Conservation (phyloP, 2,113 vertebrate genomes). For the Lasiurus cinereus region DNA sequence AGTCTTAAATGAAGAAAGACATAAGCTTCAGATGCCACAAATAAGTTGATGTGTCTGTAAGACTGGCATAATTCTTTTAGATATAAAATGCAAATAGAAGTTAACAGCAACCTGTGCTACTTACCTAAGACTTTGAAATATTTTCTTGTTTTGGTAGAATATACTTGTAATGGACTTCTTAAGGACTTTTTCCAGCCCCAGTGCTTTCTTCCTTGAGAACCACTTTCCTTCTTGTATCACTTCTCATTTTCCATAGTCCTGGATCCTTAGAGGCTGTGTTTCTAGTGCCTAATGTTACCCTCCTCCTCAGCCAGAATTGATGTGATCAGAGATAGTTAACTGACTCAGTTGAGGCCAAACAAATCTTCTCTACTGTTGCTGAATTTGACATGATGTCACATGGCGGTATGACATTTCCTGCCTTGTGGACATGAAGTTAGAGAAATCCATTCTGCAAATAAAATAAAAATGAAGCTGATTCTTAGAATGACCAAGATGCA, state of each 20-base stretch:
- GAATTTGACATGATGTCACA: background rate
- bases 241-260: background rate
- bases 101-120: background rate
- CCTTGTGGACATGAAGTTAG: background rate
- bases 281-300: background rate
- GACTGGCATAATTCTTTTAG: conserved; percentile 17
- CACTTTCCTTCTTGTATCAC: background rate
- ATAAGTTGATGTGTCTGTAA: background rate
- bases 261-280: background rate
- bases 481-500: conserved; percentile 15
- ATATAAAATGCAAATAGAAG: conserved; percentile 50
- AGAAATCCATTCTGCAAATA: background rate
- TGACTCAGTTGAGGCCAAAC: background rate
- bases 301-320: background rate
- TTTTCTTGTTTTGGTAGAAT: conserved; percentile 47
- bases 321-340: background rate
- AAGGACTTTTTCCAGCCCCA: background rate
- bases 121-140: background rate
- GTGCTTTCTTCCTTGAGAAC: background rate
- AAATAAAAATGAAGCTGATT: conserved; percentile 33
- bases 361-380: background rate
- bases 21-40: conserved; percentile 67
- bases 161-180: background rate
- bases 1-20: conserved; percentile 74
- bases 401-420: conserved; percentile 8